Conservation (phyloP, 2,888 invertebrate species). For the Clusia tigrina region DNA sequence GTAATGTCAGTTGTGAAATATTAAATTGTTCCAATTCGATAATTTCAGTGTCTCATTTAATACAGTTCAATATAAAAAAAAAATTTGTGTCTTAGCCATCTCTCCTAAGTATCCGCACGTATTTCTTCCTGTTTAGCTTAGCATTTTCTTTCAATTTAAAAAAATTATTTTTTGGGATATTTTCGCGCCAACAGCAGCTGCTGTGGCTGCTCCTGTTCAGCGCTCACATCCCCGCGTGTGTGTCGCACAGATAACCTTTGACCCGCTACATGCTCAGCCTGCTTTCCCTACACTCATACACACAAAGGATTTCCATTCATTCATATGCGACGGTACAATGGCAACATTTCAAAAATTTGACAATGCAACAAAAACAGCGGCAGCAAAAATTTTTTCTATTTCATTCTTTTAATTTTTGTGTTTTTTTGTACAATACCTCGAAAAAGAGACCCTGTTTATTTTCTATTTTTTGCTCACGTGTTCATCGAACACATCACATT, state of each 20-base stretch:
- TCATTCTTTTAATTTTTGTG: too few relatives aligned
- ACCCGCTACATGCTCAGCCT: conserved; percentile 1
- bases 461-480: not conserved
- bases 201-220: too few relatives aligned
- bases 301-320: conserved; percentile 22
- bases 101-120: too few relatives aligned
- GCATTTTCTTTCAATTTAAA: not conserved
- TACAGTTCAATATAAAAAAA: too few relatives aligned
- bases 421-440: conserved; percentile 21
- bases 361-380: conserved; percentile 1
- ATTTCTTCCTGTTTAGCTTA: too few relatives aligned
- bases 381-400: not conserved
- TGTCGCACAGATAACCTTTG: not conserved
- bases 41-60: too few relatives aligned
- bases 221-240: conserved; percentile 12
- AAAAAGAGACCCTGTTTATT: conserved; percentile 15
- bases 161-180: conserved; percentile 30
- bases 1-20: too few relatives aligned
- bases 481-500: conserved; percentile 10
- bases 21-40: too few relatives aligned
- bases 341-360: conserved; percentile 3
- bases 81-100: too few relatives aligned
- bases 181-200: conserved; percentile 22
- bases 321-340: conserved; percentile 14
- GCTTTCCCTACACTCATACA: not conserved